Evolutionary conservation across 64 coral and sea anemone genomes (phyloP), one percentile per base, ranked within the genome.

Genomic region (Catalaphyllia jardinei): DNA sequence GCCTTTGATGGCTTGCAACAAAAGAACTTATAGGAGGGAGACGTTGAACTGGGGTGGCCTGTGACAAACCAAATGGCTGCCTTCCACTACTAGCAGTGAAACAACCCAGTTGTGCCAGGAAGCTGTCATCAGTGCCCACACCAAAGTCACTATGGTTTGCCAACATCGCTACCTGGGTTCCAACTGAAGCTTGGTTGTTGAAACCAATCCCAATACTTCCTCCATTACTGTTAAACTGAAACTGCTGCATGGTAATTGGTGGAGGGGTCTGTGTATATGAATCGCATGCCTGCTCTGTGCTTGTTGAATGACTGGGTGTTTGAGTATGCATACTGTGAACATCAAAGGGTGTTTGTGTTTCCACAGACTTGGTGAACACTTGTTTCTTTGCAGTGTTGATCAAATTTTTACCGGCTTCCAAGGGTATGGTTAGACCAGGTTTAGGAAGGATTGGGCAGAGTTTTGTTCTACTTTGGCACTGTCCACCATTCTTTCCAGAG

Each of bases 121-220:
- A 71, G 24, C 62, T 71, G 12, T 85, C 63, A 18, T 85, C 81
- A n/a, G 81, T 85, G 31, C 81, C 81, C 0, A 85, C 81, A n/a
- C 81, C 81, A 85, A 85, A 85, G 46, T 85, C 81, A 69, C 81
- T 71, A 10, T 85, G 81, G 61, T n/a, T 50, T 69, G 81, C 39
- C 22, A 85, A 85, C 62, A 85, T 50, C 19, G 62, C 86, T 4
- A 86, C 83, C 67, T 92, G 90, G 14, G 83, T 92, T 17, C 90
- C 90, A 71, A 92, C 90, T 22, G 90, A 92, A 33, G 90, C n/a
- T 20, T 92, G 72, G 89, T 39, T 87, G 46, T n/a, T 85, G 22
- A 84, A 38, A 76, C 78, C 42, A 73, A 71, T 72, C 31, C 29
- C 17, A 60, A 59, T 17, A 50, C 51, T 59, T 17, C 20, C 67